These are phyloP conservation scores for Plutomurus gul DNA, from an alignment of 1,140 invertebrate genomes.

Conservation along the genomic window DNA sequence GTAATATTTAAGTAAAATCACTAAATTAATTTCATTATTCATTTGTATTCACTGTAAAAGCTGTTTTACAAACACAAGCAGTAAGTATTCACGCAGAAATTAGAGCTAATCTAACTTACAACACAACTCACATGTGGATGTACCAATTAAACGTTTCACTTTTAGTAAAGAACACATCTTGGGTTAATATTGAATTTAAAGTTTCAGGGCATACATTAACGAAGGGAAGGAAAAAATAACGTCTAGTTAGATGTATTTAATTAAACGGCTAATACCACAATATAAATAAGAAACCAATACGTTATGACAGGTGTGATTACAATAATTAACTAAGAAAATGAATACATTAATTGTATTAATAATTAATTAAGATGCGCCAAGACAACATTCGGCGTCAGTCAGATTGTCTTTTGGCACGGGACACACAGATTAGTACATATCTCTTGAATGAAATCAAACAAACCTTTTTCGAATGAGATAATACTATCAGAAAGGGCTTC, in stretches of 20 bases:
- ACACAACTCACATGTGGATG: neutral
- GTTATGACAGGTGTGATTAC: neutral
- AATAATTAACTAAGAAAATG: neutral
- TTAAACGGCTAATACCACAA: too few relatives aligned
- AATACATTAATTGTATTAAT: neutral
- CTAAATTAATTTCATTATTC: neutral
- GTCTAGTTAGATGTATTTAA: too few relatives aligned
- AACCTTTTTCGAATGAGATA: slow-evolving; percentile 98
- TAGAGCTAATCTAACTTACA: neutral
- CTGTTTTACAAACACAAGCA: too few relatives aligned
- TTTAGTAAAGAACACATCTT: too few relatives aligned
- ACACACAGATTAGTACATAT: neutral
- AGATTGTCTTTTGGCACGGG: neutral
- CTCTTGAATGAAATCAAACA: slow-evolving; percentile 50
- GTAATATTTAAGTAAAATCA: neutral
- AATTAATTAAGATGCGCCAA: neutral
- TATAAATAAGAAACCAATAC: too few relatives aligned
- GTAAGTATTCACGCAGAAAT: too few relatives aligned
- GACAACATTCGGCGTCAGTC: neutral
- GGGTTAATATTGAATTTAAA: too few relatives aligned
- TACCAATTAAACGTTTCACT: too few relatives aligned
- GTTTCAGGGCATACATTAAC: too few relatives aligned
- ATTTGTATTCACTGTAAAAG: neutral
- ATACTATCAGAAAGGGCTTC: slow-evolving; percentile 96
- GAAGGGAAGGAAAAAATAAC: too few relatives aligned